Percentiles rank a stretch among this genome's conserved stretches.
These are phyloP conservation scores for Drosophila nasuta DNA, from an alignment of 1,140 invertebrate species.

Conservation along the genomic window DNA sequence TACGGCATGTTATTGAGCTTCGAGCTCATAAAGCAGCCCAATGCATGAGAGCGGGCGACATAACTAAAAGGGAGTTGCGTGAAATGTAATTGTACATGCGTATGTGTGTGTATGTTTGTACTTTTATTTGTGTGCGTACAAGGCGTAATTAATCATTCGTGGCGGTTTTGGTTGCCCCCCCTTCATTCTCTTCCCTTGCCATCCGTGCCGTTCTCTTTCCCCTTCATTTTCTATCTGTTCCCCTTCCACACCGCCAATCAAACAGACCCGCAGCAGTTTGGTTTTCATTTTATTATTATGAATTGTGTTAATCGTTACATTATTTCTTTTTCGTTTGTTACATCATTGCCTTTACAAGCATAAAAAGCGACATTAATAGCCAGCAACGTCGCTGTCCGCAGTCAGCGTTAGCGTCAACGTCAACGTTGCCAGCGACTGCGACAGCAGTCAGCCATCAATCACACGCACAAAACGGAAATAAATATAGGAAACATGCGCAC, in stretches of 20 bases:
- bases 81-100: slow-evolving; percentile 7
- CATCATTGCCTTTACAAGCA: slow-evolving; percentile 49
- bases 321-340: slow-evolving; percentile 51
- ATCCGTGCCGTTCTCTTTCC: neutral
- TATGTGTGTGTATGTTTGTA: slow-evolving; percentile 11
- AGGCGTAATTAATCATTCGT: slow-evolving; percentile 59
- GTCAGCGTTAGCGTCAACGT: neutral
- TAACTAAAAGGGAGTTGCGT: slow-evolving; percentile 21
- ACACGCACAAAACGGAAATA: slow-evolving; percentile 78
- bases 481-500: slow-evolving; percentile 59
- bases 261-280: slow-evolving; percentile 44
- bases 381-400: slow-evolving; percentile 1
- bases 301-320: slow-evolving; percentile 62
- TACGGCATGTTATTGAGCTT: slow-evolving; percentile 63
- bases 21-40: slow-evolving; percentile 40
- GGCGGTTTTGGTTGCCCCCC: slow-evolving; percentile 18
- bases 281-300: slow-evolving; percentile 57
- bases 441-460: slow-evolving; percentile 75
- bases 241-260: slow-evolving; percentile 12
- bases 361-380: slow-evolving; percentile 50
- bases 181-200: neutral
- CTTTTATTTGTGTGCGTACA: slow-evolving; percentile 17
- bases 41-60: slow-evolving; percentile 12
- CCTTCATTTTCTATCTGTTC: slow-evolving; percentile 1
- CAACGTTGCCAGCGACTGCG: slow-evolving; percentile 1